Conservation (phyloP, 2,113 vertebrate genomes). For the Panthera uncia region DNA sequence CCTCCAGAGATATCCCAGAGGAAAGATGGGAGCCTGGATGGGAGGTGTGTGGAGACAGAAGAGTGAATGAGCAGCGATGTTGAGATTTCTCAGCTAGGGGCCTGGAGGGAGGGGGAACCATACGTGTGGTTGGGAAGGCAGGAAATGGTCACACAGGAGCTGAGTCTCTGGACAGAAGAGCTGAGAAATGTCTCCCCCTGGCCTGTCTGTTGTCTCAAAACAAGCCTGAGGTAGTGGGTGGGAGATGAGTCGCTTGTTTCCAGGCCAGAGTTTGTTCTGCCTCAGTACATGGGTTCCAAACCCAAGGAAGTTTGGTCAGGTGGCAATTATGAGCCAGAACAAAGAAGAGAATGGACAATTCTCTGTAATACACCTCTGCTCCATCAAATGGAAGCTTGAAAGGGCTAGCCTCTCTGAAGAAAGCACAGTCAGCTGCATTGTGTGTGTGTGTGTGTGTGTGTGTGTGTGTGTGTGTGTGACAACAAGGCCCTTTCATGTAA, state of each 20-base stretch:
- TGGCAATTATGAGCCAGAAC: not conserved
- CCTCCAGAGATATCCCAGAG: not conserved
- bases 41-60: not conserved
- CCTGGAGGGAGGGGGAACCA: not conserved
- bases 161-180: not conserved
- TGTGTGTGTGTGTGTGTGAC: no score
- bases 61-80: not conserved
- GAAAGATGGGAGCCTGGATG: fast-evolving
- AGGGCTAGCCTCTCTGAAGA: not conserved
- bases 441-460: no score
- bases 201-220: not conserved
- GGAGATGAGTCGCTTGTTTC: not conserved
- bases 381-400: not conserved
- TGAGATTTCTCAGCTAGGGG: not conserved
- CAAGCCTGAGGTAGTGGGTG: not conserved
- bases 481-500: not conserved
- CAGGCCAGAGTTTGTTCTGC: no score
- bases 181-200: not conserved
- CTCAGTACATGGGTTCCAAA: not conserved
- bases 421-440: not conserved
- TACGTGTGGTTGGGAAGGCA: fast-evolving
- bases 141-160: not conserved
- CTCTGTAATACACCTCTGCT: not conserved
- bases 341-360: not conserved
- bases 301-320: not conserved